phyloP scores from a whole-genome alignment of 1,140 invertebrate genomes.

The Marisa cornuarietis region DNA sequence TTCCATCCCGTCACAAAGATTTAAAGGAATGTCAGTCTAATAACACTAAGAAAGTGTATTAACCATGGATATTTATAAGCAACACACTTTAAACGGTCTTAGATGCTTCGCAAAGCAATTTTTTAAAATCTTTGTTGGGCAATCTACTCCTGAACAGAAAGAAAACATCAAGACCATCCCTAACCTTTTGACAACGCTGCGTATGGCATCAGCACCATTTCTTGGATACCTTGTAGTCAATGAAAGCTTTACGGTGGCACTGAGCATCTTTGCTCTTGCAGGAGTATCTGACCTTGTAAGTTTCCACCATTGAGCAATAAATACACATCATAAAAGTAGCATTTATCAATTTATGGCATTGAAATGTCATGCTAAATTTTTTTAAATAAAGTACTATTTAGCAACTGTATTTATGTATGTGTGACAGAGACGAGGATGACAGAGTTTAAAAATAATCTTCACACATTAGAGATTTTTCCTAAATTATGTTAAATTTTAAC shows the following conservation, averaged over 20 bases:
- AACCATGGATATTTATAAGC: no score
- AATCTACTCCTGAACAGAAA: constrained; percentile 66
- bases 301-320: not conserved
- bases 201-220: constrained; percentile 86
- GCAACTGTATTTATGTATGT: not conserved
- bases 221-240: constrained; percentile 85
- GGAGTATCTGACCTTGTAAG: constrained; percentile 86
- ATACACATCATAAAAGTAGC: not conserved
- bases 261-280: constrained; percentile 79
- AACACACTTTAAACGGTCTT: no score
- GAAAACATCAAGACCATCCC: constrained; percentile 95
- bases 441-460: not conserved
- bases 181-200: constrained; percentile 84
- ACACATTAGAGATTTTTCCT: not conserved
- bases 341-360: not conserved
- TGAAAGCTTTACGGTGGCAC: constrained; percentile 77
- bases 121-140: no score
- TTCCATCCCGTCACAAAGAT: no score
- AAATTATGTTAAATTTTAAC: not conserved
- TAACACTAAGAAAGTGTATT: no score
- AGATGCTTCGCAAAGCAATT: no score
- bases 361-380: not conserved
- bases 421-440: not conserved
- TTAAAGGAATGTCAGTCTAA: no score
- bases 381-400: not conserved